These are phyloP conservation scores for Cantharis rufa DNA, from an alignment of 2,888 invertebrate genomes.

Conservation along the genomic window DNA sequence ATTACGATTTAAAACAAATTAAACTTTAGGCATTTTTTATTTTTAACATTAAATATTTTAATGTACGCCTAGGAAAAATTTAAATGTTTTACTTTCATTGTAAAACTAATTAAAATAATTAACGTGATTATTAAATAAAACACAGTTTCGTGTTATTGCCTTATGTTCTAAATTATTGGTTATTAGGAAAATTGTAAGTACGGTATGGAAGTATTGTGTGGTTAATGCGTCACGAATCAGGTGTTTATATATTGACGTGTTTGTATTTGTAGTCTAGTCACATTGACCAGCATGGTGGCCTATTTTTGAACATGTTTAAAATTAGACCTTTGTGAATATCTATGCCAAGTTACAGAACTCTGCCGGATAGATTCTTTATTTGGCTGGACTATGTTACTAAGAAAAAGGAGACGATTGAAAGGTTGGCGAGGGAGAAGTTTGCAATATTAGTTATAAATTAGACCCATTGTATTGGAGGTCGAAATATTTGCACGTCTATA, in stretches of 20 bases:
- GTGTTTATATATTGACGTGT: neutral
- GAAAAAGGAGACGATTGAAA: too few species aligned
- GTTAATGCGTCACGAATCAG: neutral
- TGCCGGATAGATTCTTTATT: too few species aligned
- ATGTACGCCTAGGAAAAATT: neutral
- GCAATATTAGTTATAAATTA: too few species aligned
- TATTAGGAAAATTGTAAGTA: neutral
- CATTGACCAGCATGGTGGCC: neutral
- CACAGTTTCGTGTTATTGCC: neutral
- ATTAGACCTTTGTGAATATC: too few species aligned
- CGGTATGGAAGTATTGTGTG: neutral
- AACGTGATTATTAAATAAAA: neutral
- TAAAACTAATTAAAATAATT: neutral
- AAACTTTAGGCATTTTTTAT: neutral
- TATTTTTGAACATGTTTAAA: neutral
- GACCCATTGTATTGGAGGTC: neutral
- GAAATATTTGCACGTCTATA: neutral
- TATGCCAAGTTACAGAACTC: too few species aligned
- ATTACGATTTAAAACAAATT: neutral
- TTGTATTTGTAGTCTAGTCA: neutral
- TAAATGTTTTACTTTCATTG: neutral
- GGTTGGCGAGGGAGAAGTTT: too few species aligned
- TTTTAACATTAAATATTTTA: neutral
- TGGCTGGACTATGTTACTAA: too few species aligned
- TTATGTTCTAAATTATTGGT: neutral